Evolutionary conservation across 2,113 vertebrate genomes (phyloP).

Genomic region (Aplodontia rufa): DNA sequence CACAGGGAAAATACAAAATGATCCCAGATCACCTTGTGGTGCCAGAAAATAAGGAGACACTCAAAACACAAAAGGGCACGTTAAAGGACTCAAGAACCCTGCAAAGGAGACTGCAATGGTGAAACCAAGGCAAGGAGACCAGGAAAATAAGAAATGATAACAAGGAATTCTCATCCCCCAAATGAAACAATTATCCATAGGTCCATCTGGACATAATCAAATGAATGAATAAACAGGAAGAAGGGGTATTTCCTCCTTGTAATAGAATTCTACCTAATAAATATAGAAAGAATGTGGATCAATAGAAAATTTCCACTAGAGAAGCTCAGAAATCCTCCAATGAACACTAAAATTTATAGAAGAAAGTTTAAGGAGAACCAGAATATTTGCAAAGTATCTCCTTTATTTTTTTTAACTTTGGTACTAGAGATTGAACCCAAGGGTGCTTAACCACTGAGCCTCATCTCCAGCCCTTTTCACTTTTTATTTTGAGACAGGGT

Average conservation of each 20-base stretch:
- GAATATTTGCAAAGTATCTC: neutral
- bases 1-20: neutral
- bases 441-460: too few relatives aligned
- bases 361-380: neutral
- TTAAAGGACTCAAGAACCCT: too few relatives aligned
- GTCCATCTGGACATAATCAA: neutral
- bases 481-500: too few relatives aligned
- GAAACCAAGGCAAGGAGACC: fast-evolving
- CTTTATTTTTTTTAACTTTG: too few relatives aligned
- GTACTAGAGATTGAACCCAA: too few relatives aligned
- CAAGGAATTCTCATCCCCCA: neutral
- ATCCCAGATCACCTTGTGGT: neutral
- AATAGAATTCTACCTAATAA: neutral
- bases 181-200: neutral
- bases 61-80: neutral
- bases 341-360: neutral
- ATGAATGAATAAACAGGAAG: too few relatives aligned
- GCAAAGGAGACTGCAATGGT: neutral
- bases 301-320: neutral
- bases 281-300: too few relatives aligned
- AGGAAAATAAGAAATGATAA: neutral
- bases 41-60: neutral
- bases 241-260: neutral
- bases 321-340: neutral
- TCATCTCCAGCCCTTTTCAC: too few relatives aligned